These are phyloP conservation scores for Myiopsitta monachus DNA, from an alignment of 2,113 vertebrate species.

Conservation along the genomic window DNA sequence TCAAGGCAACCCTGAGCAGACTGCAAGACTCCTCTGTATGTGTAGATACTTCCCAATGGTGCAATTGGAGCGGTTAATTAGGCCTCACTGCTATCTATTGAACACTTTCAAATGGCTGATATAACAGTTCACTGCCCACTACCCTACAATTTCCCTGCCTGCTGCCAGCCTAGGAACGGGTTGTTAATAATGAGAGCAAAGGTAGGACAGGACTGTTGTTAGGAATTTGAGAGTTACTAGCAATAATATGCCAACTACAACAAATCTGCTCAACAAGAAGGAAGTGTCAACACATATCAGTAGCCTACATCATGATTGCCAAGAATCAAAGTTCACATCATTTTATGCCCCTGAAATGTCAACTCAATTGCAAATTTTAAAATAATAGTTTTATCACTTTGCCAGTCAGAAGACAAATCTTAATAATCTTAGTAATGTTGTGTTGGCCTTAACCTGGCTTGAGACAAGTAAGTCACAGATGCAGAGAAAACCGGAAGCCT, in stretches of 20 bases:
- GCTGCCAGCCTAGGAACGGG: not conserved
- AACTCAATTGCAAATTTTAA: conserved; percentile 12
- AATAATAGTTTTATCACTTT: conserved; percentile 21
- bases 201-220: not conserved
- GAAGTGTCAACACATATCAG: not conserved
- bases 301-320: accelerated
- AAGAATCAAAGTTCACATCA: not conserved
- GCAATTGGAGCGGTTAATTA: not conserved
- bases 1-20: conserved; percentile 12
- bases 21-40: not conserved
- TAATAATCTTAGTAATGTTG: not conserved
- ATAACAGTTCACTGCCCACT: not conserved
- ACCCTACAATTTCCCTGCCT: not conserved
- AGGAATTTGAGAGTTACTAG: not conserved
- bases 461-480: not conserved
- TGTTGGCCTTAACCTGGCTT: not conserved
- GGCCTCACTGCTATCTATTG: not conserved
- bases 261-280: not conserved
- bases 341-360: conserved; percentile 34
- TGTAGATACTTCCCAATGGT: not conserved
- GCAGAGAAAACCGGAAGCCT: not conserved
- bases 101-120: not conserved
- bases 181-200: not conserved
- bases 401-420: not conserved
- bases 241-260: not conserved